Evolutionary conservation across 2,113 vertebrate species (phyloP).

Genomic region (Clinocottus analis): DNA sequence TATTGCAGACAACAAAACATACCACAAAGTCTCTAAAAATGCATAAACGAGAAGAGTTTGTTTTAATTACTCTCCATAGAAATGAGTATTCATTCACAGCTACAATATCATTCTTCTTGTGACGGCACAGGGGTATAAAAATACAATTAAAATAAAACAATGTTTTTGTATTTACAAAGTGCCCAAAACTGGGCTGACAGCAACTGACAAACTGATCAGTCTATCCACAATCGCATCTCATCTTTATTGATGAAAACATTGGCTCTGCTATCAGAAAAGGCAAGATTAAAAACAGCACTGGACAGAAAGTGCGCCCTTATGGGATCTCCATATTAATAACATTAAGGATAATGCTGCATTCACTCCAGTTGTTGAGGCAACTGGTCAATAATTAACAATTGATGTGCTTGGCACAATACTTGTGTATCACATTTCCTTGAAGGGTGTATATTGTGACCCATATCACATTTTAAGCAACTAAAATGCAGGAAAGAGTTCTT

Average conservation of each 20-base stretch:
- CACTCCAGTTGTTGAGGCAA: background rate
- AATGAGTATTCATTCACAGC: background rate
- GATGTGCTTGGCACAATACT: background rate
- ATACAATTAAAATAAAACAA: background rate
- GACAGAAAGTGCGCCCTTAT: background rate
- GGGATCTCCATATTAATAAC: background rate
- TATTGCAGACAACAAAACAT: background rate
- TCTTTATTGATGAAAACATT: background rate
- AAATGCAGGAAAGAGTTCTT: background rate
- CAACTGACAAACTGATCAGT: too few relatives aligned
- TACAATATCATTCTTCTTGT: background rate
- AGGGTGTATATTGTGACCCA: background rate
- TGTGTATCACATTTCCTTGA: background rate
- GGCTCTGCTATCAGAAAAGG: background rate
- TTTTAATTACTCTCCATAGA: background rate
- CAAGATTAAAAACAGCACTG: constrained; percentile 1
- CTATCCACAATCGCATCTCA: background rate
- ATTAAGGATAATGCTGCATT: background rate
- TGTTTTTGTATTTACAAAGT: background rate
- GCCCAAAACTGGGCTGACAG: background rate
- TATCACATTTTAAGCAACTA: background rate
- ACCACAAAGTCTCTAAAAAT: background rate
- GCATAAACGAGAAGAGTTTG: background rate
- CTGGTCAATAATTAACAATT: background rate
- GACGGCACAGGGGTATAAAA: background rate